Percentiles rank a stretch among this genome's conserved stretches.
These are phyloP conservation scores for Ptychadena robeensis DNA, from an alignment of 2,797 vertebrate species.

Conservation along the genomic window DNA sequence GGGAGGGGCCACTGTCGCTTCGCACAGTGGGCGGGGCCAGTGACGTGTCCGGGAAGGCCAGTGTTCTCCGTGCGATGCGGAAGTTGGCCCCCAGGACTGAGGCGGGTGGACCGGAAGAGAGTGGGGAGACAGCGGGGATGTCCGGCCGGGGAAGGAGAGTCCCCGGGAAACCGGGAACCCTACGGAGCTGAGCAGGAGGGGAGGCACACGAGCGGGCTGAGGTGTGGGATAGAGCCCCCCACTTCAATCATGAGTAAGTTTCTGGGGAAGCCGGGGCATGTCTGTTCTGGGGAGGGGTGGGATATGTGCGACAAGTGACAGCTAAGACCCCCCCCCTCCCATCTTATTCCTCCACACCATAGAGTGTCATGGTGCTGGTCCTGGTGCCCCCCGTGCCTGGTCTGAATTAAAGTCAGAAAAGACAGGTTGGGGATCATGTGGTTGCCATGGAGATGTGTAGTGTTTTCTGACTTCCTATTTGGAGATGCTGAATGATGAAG, in stretches of 20 bases:
- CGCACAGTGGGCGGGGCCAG: neutral
- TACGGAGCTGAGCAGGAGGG: constrained; percentile 12
- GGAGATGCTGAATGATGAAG: neutral
- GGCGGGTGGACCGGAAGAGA: constrained; percentile 55
- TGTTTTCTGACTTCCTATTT: neutral
- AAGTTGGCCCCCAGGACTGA: constrained; percentile 42
- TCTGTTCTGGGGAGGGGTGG: neutral
- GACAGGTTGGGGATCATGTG: neutral
- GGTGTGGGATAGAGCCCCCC: neutral
- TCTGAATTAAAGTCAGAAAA: neutral
- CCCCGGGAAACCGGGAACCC: constrained; percentile 35
- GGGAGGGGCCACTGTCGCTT: neutral
- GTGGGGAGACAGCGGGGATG: constrained; percentile 41
- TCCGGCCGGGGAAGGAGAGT: constrained; percentile 41
- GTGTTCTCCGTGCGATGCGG: constrained; percentile 44
- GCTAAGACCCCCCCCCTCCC: too few species aligned
- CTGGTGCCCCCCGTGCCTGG: neutral
- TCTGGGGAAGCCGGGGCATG: neutral
- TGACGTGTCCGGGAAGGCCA: constrained; percentile 8
- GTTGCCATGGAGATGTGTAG: constrained; percentile 31
- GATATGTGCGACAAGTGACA: too few species aligned
- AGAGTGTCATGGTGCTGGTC: neutral
- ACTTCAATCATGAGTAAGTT: constrained; percentile 54
- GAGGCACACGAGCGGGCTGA: neutral
- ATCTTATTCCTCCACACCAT: too few species aligned